These are phyloP conservation scores for Okapia johnstoni DNA, from an alignment of 2,113 vertebrate genomes.

Conservation along the genomic window DNA sequence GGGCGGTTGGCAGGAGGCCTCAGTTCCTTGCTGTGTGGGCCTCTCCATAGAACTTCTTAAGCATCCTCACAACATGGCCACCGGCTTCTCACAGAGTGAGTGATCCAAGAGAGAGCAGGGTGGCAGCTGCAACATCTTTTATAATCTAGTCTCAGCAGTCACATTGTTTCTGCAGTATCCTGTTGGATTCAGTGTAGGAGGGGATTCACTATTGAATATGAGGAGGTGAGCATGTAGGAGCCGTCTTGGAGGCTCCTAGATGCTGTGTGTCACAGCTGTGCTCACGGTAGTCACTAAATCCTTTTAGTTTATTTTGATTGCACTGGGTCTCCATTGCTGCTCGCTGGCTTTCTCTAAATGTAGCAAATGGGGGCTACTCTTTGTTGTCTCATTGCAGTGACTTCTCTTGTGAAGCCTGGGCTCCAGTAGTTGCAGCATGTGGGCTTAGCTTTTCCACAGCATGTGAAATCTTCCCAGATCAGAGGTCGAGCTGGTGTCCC, in stretches of 20 bases:
- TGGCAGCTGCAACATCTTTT: neutral
- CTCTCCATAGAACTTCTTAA: neutral
- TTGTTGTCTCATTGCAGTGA: neutral
- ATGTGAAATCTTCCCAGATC: neutral
- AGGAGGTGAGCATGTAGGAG: neutral
- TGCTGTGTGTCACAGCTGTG: neutral
- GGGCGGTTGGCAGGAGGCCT: neutral
- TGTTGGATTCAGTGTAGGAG: neutral
- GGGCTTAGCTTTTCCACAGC: neutral
- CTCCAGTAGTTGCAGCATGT: neutral
- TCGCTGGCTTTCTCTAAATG: neutral
- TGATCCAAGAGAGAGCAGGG: neutral
- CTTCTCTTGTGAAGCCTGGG: neutral
- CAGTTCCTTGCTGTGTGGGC: neutral
- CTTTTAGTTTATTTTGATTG: neutral
- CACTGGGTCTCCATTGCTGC: neutral
- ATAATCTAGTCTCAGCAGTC: neutral
- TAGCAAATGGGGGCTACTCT: neutral
- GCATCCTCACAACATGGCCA: rapidly evolving
- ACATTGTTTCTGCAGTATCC: neutral
- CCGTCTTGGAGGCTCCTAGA: neutral
- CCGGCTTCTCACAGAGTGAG: neutral
- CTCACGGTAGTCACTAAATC: neutral
- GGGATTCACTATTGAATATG: neutral
- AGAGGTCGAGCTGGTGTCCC: neutral